A percentile compares a stretch with the other conserved stretches of the same genome.
Conservation (phyloP, 2,797 vertebrate species). For the Heteromormyrus szaboi region DNA sequence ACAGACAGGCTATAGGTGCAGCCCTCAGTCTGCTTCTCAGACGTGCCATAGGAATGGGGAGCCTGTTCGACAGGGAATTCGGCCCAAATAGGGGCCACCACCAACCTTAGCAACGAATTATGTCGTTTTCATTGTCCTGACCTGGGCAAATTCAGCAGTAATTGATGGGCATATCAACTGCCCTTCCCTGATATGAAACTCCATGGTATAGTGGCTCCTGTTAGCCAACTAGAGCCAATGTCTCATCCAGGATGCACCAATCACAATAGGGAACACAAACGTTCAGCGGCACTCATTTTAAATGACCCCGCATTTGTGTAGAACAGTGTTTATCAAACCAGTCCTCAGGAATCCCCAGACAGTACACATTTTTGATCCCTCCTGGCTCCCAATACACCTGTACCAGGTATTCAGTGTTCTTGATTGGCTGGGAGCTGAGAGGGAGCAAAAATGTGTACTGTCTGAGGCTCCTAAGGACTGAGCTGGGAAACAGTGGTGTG, state of each 20-base stretch:
- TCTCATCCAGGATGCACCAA: not conserved
- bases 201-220: not conserved
- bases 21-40: not conserved
- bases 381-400: not conserved
- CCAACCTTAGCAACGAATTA: not conserved
- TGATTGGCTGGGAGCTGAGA: not conserved
- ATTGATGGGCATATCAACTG: not conserved
- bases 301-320: not conserved
- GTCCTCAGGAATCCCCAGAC: not conserved
- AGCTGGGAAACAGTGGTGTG: not conserved
- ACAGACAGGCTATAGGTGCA: not conserved
- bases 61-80: not conserved
- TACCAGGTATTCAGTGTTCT: not conserved
- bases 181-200: not conserved
- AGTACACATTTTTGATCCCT: not conserved
- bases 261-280: not conserved
- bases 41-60: not conserved
- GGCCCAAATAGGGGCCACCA: not conserved
- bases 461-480: not conserved
- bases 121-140: not conserved
- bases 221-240: not conserved
- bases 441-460: not conserved
- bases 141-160: not conserved
- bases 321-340: not conserved
- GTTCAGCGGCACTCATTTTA: not conserved